phyloP scores from a whole-genome alignment of 2,113 vertebrate genomes.

The Crotophaga sulcirostris region DNA sequence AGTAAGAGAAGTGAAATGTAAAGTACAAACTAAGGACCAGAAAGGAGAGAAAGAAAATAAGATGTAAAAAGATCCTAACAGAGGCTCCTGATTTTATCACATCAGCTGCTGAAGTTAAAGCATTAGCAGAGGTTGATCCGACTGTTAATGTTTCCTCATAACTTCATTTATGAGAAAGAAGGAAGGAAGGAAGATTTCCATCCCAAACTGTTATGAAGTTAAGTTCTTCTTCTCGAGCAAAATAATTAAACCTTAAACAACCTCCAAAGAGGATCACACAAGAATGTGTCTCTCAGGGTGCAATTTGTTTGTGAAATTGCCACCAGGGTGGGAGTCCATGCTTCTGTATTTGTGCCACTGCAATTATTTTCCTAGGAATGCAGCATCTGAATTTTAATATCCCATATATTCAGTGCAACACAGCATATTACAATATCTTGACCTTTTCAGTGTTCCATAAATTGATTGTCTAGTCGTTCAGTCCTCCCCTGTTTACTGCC shows the following conservation, averaged over 20 bases:
- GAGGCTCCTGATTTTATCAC: background rate
- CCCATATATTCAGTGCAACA: background rate
- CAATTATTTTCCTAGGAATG: constrained; percentile 21
- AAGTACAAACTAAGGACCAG: background rate
- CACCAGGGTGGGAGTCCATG: background rate
- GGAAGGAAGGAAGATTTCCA: background rate
- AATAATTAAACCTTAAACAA: background rate
- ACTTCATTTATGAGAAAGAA: background rate
- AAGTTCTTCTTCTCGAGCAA: background rate
- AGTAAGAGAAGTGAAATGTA: background rate
- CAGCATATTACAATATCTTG: constrained; percentile 27
- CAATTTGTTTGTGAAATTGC: background rate
- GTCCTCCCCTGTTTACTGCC: constrained; percentile 13
- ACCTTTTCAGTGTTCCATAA: constrained; percentile 67
- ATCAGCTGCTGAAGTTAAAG: background rate
- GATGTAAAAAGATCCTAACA: background rate
- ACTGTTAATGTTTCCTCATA: background rate
- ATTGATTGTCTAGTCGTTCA: constrained; percentile 44
- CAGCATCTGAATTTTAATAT: background rate
- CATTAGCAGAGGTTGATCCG: background rate
- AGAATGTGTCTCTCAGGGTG: background rate
- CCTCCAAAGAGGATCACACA: background rate
- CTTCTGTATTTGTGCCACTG: background rate
- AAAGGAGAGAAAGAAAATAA: background rate
- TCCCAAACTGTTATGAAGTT: background rate